Evolutionary conservation across 2,113 vertebrate species (phyloP).

Genomic region (Datnioides undecimradiatus): DNA sequence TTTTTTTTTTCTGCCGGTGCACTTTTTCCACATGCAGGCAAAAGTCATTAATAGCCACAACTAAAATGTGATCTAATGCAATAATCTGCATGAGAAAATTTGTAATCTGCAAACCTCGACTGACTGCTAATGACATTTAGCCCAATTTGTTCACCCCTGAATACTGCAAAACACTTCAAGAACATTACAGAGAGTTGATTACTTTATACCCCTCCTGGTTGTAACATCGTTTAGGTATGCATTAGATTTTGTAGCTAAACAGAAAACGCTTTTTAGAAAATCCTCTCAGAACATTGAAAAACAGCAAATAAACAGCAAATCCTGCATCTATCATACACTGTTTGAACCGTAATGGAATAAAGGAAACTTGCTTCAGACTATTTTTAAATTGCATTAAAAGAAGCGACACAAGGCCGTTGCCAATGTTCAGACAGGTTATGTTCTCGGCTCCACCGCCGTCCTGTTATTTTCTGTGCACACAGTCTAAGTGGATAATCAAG

Average conservation of each 20-base stretch:
- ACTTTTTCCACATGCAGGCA: neutral
- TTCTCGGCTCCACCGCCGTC: neutral
- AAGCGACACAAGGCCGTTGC: neutral
- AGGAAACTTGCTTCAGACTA: neutral
- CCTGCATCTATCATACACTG: neutral
- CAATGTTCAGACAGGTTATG: slow-evolving; percentile 6
- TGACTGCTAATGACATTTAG: slow-evolving; percentile 6
- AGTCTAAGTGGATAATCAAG: slow-evolving; percentile 1
- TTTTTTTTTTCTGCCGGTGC: neutral
- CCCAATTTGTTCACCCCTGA: neutral
- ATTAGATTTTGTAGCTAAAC: neutral
- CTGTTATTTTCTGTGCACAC: slow-evolving; percentile 15
- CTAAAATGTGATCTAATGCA: slow-evolving; percentile 15
- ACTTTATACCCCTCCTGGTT: neutral
- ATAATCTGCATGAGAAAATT: slow-evolving; percentile 15
- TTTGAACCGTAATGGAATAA: neutral
- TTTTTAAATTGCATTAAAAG: neutral
- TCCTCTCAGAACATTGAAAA: neutral
- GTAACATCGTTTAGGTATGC: neutral
- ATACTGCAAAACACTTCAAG: slow-evolving; percentile 31
- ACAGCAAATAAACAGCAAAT: neutral
- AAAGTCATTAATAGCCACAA: neutral
- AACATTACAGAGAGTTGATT: slow-evolving; percentile 17
- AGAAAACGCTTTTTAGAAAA: neutral
- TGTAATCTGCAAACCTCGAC: neutral